Base-by-base conservation (phyloP, 2,888 invertebrate genomes). In the Helleia helle region DNA sequence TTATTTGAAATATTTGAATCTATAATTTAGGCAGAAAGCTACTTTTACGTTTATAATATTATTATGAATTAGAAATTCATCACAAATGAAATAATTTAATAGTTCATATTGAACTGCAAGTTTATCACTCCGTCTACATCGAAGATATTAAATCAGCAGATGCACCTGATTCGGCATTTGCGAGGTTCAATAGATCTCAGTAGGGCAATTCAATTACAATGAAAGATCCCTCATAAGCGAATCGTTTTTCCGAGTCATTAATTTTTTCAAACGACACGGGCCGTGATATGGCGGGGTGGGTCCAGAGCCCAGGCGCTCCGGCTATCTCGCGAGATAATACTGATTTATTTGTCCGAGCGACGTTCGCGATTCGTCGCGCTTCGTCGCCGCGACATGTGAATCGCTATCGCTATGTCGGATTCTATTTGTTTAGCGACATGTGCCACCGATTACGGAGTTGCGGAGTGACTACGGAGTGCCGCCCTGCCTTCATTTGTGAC, bases 191-290 rank as follows among this genome's bases (percentile, higher is more conserved):
- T 61, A 62, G 64, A 75, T 77, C 80, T 81, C 80, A 70, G 70
- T 56, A 75, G 81, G 60, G 71, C 81, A 83, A 84, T 84, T 83
- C 84, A 84, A 84, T 84, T 84, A 84, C 80, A 83, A 71, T 73
- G 79, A 80, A 79, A 80, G 80, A 84, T 84, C 84, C 81, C 83
- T 84, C 84, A 84, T 84, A 84, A 84, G 83, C 81, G 84, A 81
- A 83, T 83, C 84, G 83, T 83, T 84, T 84, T 84, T 84, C 84
- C 84, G 79, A 70, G 81, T 80, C 84, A 84, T 84, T 83, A 84
- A 84, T 81, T 84, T 84, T 83, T 84, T 80, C 77, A 71, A 84
- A 83, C 81, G 84, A 80, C 80, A 81, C 79, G 74, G 76, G 70
- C 70, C 72, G 72, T 70, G 83, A 80, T 83, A 81, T 65, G 75